Base-by-base conservation (phyloP, 2,113 vertebrate genomes). In the Sylvia atricapilla region DNA sequence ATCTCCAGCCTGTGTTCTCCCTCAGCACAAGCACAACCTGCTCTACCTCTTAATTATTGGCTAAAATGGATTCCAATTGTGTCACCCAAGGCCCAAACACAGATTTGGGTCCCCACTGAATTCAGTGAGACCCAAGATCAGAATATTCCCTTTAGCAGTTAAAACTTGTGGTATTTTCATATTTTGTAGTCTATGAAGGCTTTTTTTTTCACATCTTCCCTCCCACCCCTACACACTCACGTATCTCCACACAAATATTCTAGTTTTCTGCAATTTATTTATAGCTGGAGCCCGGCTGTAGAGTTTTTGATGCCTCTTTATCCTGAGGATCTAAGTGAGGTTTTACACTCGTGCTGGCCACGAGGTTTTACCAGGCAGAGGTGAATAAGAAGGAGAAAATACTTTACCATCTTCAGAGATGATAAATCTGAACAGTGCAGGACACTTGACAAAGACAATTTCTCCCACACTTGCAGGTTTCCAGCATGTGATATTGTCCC, bases 401-500 rank as follows among this genome's bases (percentile, higher is more conserved):
- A 92, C 47, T 96, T 97, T 97, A 99, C 99, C 99, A 1, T 99
- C 98, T n/a, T 99, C 98, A 5, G 99, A 98, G 60, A 97, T 98
- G 93, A 99, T 98, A 94, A 99, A 97, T 41, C 97, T 98, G 96
- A 99, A 99, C 66, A 99, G 95, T 14, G 98, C 99, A 0, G 99
- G 99, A 92, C 99, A 99, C 95, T 97, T 99, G 87, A 99, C 99
- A 43, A 97, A 97, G 73, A 99, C 98, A 0, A 99, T 98, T 78
- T 99, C 98, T 0, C 99, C 99, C 6, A 99, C 90, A 0, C 67
- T 97, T 28, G 98, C 98, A 1, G 98, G 98, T 97, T 99, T 98
- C 99, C 99, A 99, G 86, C 99, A 99, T 0, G 99, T 99, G 92
- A 99, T 98, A 49, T 99, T 99, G 92, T 99, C 99, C 99, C 99